These are phyloP conservation scores for Chironomus striatipennis DNA, from an alignment of 1,140 invertebrate species.

Conservation along the genomic window DNA sequence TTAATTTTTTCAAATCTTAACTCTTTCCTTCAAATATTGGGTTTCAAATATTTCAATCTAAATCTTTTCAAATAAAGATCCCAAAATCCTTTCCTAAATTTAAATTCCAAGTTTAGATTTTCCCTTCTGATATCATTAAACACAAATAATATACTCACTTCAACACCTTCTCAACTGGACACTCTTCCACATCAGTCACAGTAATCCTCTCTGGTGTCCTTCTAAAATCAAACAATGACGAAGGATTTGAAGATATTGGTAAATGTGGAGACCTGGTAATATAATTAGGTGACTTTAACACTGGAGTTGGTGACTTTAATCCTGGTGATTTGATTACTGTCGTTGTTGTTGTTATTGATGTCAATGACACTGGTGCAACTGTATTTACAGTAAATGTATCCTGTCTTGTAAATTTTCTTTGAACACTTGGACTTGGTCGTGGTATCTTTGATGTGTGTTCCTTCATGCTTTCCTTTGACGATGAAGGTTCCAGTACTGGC, in stretches of 20 bases:
- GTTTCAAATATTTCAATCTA: too few species aligned
- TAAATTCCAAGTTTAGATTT: too few species aligned
- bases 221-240: not conserved
- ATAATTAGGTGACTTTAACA: not conserved
- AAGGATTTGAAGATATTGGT: not conserved
- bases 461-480: conserved; percentile 25
- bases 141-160: not conserved
- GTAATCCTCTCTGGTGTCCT: not conserved
- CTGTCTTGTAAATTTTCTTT: conserved; percentile 41
- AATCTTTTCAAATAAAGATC: too few species aligned
- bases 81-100: too few species aligned
- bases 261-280: too few species aligned
- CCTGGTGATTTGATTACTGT: conserved; percentile 8
- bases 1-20: too few species aligned
- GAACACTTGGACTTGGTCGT: conserved; percentile 40
- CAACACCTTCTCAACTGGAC: conserved; percentile 1
- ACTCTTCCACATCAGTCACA: not conserved
- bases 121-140: not conserved
- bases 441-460: conserved; percentile 42
- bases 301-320: not conserved
- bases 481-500: not conserved
- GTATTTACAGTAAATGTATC: conserved; percentile 43
- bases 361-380: conserved; percentile 23
- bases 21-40: too few species aligned
- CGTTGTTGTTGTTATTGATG: not conserved